Conservation (phyloP, 1,140 invertebrate species). For the Prorops nasuta region DNA sequence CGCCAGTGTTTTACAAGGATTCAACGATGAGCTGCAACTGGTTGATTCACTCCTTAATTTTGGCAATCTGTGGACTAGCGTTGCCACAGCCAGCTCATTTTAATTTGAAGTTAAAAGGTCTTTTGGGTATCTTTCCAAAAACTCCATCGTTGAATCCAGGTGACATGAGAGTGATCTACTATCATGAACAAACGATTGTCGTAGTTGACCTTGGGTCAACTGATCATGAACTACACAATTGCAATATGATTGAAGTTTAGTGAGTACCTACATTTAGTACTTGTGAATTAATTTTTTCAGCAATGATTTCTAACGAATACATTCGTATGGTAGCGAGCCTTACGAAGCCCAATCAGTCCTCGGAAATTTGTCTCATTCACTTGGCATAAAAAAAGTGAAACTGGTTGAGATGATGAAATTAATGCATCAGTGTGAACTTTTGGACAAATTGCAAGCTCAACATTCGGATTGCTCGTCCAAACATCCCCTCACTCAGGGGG, state of each 20-base stretch:
- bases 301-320: not conserved
- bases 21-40: too few species aligned
- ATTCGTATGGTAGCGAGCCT: slow-evolving; percentile 61
- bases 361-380: slow-evolving; percentile 58
- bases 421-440: slow-evolving; percentile 72
- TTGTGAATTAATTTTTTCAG: slow-evolving; percentile 1
- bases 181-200: slow-evolving; percentile 77
- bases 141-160: not conserved
- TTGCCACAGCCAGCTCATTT: slow-evolving; percentile 32
- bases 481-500: slow-evolving; percentile 41
- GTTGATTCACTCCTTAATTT: too few species aligned
- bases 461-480: slow-evolving; percentile 32
- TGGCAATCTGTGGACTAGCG: too few species aligned
- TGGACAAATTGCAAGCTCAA: slow-evolving; percentile 48
- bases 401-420: slow-evolving; percentile 72
- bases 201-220: slow-evolving; percentile 69
- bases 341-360: slow-evolving; percentile 64
- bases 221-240: slow-evolving; percentile 67
- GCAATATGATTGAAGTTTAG: slow-evolving; percentile 82
- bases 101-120: slow-evolving; percentile 34
- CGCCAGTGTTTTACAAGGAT: too few species aligned
- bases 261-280: slow-evolving; percentile 64
- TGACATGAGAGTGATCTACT: slow-evolving; percentile 59
- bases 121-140: slow-evolving; percentile 16
- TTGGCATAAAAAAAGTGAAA: slow-evolving; percentile 62